Conservation (phyloP, 2,113 vertebrate species). For the Piaya cayana region DNA sequence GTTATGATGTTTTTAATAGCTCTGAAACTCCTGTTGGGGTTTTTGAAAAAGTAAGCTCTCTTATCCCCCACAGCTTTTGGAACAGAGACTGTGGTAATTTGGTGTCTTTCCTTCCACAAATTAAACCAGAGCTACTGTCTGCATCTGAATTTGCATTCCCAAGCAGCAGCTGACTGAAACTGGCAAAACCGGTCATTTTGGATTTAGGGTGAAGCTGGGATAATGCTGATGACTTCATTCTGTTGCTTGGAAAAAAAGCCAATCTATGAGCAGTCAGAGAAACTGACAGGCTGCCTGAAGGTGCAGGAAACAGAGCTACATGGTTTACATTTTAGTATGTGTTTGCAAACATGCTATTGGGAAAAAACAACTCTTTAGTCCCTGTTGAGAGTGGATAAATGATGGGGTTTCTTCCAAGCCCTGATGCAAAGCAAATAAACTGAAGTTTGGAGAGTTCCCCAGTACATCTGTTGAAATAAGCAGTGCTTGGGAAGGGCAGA, state of each 20-base stretch:
- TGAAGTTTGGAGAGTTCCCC: background rate
- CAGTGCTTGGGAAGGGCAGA: background rate
- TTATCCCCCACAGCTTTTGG: background rate
- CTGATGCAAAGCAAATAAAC: background rate
- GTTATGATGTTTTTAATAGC: background rate
- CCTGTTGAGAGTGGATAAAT: background rate
- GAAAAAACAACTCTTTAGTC: background rate
- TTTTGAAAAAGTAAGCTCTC: background rate
- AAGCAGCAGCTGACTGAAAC: conserved; percentile 37
- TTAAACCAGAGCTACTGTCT: background rate
- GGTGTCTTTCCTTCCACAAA: background rate
- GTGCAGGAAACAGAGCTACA: background rate
- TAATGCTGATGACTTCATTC: background rate
- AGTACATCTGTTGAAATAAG: background rate
- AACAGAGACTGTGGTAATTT: background rate
- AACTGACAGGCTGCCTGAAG: background rate
- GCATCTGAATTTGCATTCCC: conserved; percentile 25
- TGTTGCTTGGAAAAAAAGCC: background rate
- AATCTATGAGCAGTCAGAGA: background rate
- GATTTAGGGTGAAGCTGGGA: background rate
- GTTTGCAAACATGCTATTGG: background rate
- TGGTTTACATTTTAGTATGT: background rate
- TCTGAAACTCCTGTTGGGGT: background rate
- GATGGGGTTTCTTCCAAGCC: background rate
- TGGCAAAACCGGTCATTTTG: conserved; percentile 32